Percentiles rank a stretch among this genome's conserved stretches.
phyloP scores from a whole-genome alignment of 1,140 invertebrate species.

The Rhizoglyphus robini region DNA sequence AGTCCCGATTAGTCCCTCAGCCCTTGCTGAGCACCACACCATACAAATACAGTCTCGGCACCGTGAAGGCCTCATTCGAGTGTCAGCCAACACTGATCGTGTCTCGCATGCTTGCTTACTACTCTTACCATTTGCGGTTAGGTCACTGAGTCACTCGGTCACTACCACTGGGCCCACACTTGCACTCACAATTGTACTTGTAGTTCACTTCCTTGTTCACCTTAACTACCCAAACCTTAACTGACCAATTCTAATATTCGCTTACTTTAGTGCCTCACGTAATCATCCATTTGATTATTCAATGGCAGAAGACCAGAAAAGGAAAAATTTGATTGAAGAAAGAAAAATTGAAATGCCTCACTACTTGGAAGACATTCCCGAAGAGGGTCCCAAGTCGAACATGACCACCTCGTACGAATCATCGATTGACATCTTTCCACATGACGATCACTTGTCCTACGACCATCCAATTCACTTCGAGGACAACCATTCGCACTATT shows the following conservation, averaged over 20 bases:
- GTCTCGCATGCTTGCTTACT: neutral
- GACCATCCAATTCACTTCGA: neutral
- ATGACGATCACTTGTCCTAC: neutral
- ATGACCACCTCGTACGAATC: conserved; percentile 13
- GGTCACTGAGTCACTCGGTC: conserved; percentile 18
- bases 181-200: neutral
- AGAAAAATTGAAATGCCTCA: neutral
- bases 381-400: neutral
- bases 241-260: neutral
- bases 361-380: neutral
- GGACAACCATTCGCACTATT: conserved; percentile 7
- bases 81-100: neutral
- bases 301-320: neutral
- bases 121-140: neutral
- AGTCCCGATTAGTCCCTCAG: neutral
- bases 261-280: neutral
- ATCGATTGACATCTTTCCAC: neutral
- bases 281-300: neutral
- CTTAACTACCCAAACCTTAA: too few species aligned
- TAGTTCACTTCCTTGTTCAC: too few species aligned
- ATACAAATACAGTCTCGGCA: neutral
- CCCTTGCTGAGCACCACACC: neutral
- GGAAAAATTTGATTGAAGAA: neutral
- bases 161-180: too few species aligned
- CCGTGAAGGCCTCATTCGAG: neutral